These are phyloP conservation scores for Rotaria sp. DNA, from an alignment of 2,888 invertebrate species.

Conservation along the genomic window DNA sequence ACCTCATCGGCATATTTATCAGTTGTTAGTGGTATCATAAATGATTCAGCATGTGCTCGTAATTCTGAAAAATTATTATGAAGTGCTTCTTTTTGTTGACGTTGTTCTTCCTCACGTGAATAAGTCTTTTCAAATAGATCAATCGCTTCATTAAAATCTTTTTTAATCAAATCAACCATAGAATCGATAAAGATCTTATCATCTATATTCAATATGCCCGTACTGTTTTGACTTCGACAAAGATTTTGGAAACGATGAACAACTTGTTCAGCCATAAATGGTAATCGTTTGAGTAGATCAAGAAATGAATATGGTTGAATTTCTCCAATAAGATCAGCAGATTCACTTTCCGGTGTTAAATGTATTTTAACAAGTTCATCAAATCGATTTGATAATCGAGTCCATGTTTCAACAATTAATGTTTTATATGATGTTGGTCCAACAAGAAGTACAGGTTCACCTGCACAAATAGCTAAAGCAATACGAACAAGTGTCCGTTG, in stretches of 20 bases:
- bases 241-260: neutral
- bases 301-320: slow-evolving; percentile 14
- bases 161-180: too few relatives aligned
- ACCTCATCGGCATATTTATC: too few relatives aligned
- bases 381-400: neutral
- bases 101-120: neutral
- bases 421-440: slow-evolving; percentile 3
- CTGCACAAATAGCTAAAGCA: neutral
- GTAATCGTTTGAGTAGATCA: neutral
- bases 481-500: neutral
- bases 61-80: neutral
- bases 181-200: neutral
- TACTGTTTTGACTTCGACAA: neutral
- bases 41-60: neutral
- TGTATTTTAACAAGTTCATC: neutral
- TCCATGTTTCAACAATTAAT: slow-evolving; percentile 27
- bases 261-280: neutral
- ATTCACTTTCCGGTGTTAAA: slow-evolving; percentile 5
- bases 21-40: too few relatives aligned
- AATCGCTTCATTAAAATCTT: too few relatives aligned
- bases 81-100: neutral
- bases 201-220: neutral
- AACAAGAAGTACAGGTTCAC: neutral
- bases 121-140: neutral
- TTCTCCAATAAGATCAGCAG: neutral